phyloP scores from a whole-genome alignment of 2,888 invertebrate species.

The Agrochola circellaris region DNA sequence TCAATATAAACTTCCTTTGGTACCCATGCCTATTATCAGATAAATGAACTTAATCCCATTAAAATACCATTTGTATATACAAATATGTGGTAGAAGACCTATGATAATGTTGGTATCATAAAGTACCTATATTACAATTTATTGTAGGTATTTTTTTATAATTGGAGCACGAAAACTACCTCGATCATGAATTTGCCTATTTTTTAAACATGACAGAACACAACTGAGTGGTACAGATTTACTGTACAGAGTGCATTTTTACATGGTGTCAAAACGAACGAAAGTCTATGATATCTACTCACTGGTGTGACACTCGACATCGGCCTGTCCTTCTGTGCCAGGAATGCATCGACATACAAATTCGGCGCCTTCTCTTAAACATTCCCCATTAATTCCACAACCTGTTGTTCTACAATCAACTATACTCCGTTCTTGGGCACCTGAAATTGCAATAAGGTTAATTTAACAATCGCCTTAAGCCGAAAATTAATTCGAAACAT shows the following conservation, averaged over 20 bases:
- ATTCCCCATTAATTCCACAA: slow-evolving; percentile 96
- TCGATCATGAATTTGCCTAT: slow-evolving; percentile 45
- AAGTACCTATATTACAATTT: slow-evolving; percentile 51
- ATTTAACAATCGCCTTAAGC: background rate
- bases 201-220: slow-evolving; percentile 41
- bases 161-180: slow-evolving; percentile 19
- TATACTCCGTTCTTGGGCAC: slow-evolving; percentile 90
- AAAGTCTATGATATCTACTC: slow-evolving; percentile 76
- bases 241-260: slow-evolving; percentile 85
- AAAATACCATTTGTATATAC: slow-evolving; percentile 73
- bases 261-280: slow-evolving; percentile 81
- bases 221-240: slow-evolving; percentile 50
- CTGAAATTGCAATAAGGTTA: slow-evolving; percentile 75
- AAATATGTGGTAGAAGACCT: slow-evolving; percentile 61
- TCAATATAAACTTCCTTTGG: slow-evolving; percentile 57
- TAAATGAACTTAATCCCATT: slow-evolving; percentile 56
- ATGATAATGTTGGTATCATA: slow-evolving; percentile 35
- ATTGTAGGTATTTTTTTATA: slow-evolving; percentile 26
- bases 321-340: slow-evolving; percentile 93
- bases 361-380: slow-evolving; percentile 95
- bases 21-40: slow-evolving; percentile 60
- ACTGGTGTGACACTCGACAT: slow-evolving; percentile 92
- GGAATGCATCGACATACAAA: slow-evolving; percentile 95
- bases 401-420: slow-evolving; percentile 96
- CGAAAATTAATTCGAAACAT: background rate